Percentiles rank a stretch among this genome's conserved stretches.
Conservation (phyloP, 2,888 invertebrate genomes). For the Melanostoma scalare region DNA sequence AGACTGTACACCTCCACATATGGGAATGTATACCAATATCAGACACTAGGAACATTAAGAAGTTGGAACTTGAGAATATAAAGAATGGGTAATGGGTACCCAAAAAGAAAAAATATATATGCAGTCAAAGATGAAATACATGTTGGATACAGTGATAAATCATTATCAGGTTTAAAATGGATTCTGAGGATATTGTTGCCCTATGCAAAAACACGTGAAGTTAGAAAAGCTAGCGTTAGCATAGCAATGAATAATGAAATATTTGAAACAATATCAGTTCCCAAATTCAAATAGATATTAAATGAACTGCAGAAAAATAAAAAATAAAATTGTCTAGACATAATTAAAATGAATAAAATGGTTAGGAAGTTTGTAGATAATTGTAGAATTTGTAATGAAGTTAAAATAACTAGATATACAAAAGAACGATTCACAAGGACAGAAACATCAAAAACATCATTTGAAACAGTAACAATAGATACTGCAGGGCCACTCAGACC, state of each 20-base stretch:
- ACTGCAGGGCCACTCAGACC: slow-evolving; percentile 41
- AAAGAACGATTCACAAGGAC: slow-evolving; percentile 48
- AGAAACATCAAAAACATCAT: slow-evolving; percentile 46
- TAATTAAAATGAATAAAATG: neutral
- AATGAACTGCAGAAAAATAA: neutral
- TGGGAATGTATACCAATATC: too few relatives aligned
- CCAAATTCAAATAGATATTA: neutral
- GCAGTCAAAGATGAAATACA: too few relatives aligned
- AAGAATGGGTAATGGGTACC: too few relatives aligned
- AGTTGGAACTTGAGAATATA: too few relatives aligned
- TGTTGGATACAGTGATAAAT: too few relatives aligned
- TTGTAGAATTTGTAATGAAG: slow-evolving; percentile 36
- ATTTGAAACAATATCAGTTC: slow-evolving; percentile 1
- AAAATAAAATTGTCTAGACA: neutral
- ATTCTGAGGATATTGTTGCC: neutral
- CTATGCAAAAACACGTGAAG: too few relatives aligned
- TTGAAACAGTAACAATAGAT: slow-evolving; percentile 49
- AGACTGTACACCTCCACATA: neutral
- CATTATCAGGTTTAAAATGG: neutral
- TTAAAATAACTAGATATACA: slow-evolving; percentile 35
- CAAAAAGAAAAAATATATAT: too few relatives aligned
- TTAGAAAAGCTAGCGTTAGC: slow-evolving; percentile 3
- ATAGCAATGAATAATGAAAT: neutral
- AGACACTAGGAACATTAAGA: too few relatives aligned
- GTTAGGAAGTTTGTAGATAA: neutral